Evolutionary conservation across 2,888 invertebrate species (phyloP).

Genomic region (Tridacna crocea): DNA sequence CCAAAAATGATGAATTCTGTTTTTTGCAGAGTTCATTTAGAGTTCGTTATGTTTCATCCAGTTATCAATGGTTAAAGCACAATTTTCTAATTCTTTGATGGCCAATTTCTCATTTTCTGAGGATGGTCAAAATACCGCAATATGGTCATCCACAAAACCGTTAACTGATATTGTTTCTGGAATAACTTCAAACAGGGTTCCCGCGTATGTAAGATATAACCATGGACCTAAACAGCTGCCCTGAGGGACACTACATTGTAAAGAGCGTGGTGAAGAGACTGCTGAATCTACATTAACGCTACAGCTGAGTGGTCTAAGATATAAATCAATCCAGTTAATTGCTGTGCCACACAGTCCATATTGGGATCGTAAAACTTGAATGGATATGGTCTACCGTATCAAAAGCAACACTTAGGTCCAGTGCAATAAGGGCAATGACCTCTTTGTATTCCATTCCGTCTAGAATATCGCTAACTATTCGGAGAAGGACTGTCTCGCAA

Average conservation of each 20-base stretch:
- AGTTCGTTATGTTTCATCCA: no score
- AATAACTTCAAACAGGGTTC: constrained; percentile 14
- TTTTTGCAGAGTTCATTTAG: no score
- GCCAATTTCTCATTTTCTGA: background rate
- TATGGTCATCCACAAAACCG: constrained; percentile 10
- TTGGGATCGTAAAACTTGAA: background rate
- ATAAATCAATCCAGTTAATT: background rate
- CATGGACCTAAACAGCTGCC: no score
- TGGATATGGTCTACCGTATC: no score
- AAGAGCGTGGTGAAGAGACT: no score
- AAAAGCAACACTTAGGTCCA: background rate
- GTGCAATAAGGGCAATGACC: background rate
- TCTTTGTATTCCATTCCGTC: constrained; percentile 3
- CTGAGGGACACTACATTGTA: no score
- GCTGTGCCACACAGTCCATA: background rate
- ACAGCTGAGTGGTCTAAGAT: background rate
- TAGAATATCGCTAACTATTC: background rate
- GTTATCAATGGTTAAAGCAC: constrained; percentile 2
- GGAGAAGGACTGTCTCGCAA: constrained; percentile 2
- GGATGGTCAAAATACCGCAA: background rate
- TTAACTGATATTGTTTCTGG: constrained; percentile 7
- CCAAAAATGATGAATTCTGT: no score
- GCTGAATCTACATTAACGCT: no score
- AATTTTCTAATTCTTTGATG: background rate
- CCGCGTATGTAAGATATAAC: constrained; percentile 14